Percentiles rank a stretch among this genome's conserved stretches.
These are phyloP conservation scores for Hemicentrotus pulcherrimus DNA, from an alignment of 35 echinoderm and acorn worm genomes.

Conservation along the genomic window DNA sequence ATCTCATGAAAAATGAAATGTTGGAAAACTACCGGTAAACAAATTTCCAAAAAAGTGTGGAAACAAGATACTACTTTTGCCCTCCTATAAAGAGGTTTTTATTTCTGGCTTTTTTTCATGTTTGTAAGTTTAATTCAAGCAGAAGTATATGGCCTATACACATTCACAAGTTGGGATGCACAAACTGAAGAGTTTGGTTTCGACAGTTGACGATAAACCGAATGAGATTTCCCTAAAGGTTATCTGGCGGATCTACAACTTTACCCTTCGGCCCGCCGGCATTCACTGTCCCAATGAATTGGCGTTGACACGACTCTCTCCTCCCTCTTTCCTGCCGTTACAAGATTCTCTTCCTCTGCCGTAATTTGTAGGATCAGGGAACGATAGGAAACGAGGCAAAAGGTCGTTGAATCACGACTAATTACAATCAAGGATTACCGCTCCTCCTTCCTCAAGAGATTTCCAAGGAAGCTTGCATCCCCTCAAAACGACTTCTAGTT, in stretches of 20 bases:
- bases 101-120: background rate
- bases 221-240: constrained; percentile 22
- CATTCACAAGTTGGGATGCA: background rate
- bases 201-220: background rate
- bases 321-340: constrained; percentile 16
- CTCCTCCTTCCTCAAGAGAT: background rate
- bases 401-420: background rate
- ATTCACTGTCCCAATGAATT: background rate
- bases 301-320: background rate
- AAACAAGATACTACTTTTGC: background rate
- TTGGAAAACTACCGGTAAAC: too few relatives aligned
- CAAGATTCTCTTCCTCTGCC: constrained; percentile 6
- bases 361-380: background rate
- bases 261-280: background rate
- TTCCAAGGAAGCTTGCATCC: background rate
- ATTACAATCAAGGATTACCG: constrained; percentile 19
- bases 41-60: too few relatives aligned
- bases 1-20: too few relatives aligned
- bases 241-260: background rate
- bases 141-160: background rate
- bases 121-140: background rate
- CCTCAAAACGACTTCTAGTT: background rate
- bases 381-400: background rate
- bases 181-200: background rate
- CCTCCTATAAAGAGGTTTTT: too few relatives aligned